phyloP scores from a whole-genome alignment of 2,797 vertebrate genomes.

The Danio jaintianensis region DNA sequence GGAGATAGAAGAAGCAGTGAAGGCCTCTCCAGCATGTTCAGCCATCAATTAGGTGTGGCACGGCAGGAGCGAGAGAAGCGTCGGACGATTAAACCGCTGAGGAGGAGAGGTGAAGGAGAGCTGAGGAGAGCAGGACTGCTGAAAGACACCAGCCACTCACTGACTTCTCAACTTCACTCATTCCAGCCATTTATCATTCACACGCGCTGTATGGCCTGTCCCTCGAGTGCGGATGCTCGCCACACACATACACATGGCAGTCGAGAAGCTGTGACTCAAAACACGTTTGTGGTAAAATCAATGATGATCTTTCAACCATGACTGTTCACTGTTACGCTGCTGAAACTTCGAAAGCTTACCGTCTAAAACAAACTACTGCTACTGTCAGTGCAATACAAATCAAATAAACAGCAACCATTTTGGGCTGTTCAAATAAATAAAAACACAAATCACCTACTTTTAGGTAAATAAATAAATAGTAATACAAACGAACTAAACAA shows the following conservation, averaged over 20 bases:
- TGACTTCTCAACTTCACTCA: slow-evolving; percentile 58
- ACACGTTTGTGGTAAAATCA: slow-evolving; percentile 32
- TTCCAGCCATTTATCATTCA: slow-evolving; percentile 38
- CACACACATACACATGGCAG: not conserved
- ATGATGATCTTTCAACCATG: slow-evolving; percentile 19
- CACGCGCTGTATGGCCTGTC: not conserved
- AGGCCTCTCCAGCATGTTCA: slow-evolving; percentile 69
- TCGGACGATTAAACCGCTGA: slow-evolving; percentile 16
- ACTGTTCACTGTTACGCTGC: not conserved
- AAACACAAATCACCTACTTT: no score
- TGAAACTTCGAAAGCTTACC: not conserved
- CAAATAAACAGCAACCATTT: not conserved
- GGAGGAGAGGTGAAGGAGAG: slow-evolving; percentile 48
- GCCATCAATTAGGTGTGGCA: slow-evolving; percentile 73
- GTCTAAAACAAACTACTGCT: slow-evolving; percentile 2
- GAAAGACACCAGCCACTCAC: slow-evolving; percentile 63
- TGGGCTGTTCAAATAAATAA: no score
- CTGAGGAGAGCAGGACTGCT: slow-evolving; percentile 56
- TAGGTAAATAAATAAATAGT: no score
- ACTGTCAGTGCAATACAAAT: not conserved
- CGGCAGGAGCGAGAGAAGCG: slow-evolving; percentile 49
- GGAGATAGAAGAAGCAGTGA: slow-evolving; percentile 44
- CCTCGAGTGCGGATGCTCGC: not conserved
- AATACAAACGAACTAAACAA: no score
- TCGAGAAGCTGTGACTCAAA: not conserved